Percentiles rank a stretch among this genome's conserved stretches.
Evolutionary conservation across 2,888 invertebrate species (phyloP).

Genomic region (Eupithecia centaureata): DNA sequence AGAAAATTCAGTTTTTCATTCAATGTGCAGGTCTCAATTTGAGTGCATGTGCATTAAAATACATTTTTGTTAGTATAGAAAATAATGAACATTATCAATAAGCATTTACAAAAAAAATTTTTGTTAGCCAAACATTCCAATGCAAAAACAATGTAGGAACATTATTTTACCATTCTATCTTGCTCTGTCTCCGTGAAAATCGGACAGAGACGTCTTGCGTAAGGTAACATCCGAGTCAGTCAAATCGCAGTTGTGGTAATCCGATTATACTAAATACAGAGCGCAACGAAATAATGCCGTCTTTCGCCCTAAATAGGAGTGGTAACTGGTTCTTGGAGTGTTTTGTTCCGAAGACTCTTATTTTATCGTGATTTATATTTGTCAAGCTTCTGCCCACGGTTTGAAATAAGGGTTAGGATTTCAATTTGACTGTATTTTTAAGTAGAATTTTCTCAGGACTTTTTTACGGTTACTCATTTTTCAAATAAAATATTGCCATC

Average conservation of each 20-base stretch:
- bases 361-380: not conserved
- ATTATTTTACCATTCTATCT: slow-evolving; percentile 13
- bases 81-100: too few relatives aligned
- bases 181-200: slow-evolving; percentile 9
- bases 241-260: slow-evolving; percentile 66
- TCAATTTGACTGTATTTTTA: too few relatives aligned
- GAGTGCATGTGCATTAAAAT: too few relatives aligned
- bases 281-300: slow-evolving; percentile 56
- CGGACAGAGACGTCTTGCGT: slow-evolving; percentile 57
- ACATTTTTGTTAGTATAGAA: too few relatives aligned
- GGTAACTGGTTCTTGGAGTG: slow-evolving; percentile 6
- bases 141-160: too few relatives aligned
- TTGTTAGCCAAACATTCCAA: too few relatives aligned
- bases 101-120: too few relatives aligned
- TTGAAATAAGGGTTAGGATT: too few relatives aligned
- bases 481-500: too few relatives aligned
- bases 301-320: slow-evolving; percentile 19
- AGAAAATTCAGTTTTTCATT: not conserved
- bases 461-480: too few relatives aligned
- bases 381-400: not conserved
- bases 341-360: not conserved
- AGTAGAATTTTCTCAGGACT: too few relatives aligned
- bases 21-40: too few relatives aligned
- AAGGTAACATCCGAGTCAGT: slow-evolving; percentile 70
- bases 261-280: slow-evolving; percentile 75